phyloP scores from a whole-genome alignment of 2,113 vertebrate genomes.

The Athene noctua region DNA sequence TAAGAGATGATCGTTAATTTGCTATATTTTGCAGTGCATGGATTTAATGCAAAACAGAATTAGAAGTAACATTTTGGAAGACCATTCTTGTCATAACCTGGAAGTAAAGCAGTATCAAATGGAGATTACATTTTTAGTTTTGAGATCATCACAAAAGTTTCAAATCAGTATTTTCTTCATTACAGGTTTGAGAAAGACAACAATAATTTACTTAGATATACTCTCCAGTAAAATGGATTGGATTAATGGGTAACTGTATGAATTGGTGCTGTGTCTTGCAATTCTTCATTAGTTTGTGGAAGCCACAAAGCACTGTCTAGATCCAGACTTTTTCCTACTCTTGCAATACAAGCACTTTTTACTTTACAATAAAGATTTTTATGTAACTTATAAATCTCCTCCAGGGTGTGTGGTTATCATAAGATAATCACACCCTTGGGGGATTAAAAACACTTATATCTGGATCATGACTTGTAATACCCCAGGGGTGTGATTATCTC shows the following conservation, averaged over 20 bases:
- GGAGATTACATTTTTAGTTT: neutral
- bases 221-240: neutral
- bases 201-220: neutral
- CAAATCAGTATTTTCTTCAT: neutral
- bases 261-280: neutral
- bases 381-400: constrained; percentile 66
- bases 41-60: neutral
- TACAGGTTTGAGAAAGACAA: neutral
- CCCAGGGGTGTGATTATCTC: constrained; percentile 76
- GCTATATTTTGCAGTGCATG: neutral
- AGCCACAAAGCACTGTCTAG: neutral
- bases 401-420: constrained; percentile 73
- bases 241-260: neutral
- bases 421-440: constrained; percentile 75
- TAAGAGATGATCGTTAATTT: neutral
- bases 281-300: constrained; percentile 58
- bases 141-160: neutral
- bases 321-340: constrained; percentile 24
- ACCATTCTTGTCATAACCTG: neutral
- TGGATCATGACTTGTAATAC: constrained; percentile 73
- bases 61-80: neutral
- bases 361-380: constrained; percentile 59
- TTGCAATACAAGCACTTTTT: constrained; percentile 67
- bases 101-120: neutral
- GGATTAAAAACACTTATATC: constrained; percentile 78